Evolutionary conservation across 2,888 invertebrate species (phyloP).

Genomic region (Drosophila robusta): DNA sequence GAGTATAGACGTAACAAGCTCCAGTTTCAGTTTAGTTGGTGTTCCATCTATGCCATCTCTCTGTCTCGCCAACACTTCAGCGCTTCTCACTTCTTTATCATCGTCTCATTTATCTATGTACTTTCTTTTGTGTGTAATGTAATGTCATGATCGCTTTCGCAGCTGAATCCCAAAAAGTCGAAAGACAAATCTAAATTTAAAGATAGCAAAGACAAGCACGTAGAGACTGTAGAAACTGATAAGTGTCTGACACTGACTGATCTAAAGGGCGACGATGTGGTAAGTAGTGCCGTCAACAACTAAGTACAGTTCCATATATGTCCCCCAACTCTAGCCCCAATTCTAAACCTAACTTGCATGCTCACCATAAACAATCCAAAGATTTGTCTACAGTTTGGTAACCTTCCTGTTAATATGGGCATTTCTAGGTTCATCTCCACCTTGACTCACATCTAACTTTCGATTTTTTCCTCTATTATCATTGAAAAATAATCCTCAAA

Average conservation of each 20-base stretch:
- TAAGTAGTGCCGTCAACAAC: constrained; percentile 74
- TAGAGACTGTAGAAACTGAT: constrained; percentile 81
- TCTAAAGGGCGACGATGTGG: constrained; percentile 82
- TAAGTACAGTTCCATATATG: constrained; percentile 4
- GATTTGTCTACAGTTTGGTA: constrained; percentile 7
- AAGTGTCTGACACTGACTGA: constrained; percentile 82
- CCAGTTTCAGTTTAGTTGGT: constrained; percentile 18
- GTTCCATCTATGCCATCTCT: constrained; percentile 17
- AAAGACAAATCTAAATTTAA: constrained; percentile 81
- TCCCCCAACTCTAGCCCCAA: neutral
- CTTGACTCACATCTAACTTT: neutral
- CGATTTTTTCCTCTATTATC: neutral
- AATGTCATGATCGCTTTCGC: constrained; percentile 67
- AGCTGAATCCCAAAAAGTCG: constrained; percentile 73
- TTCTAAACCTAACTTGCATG: constrained; percentile 33
- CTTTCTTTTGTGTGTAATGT: constrained; percentile 61
- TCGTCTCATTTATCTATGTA: constrained; percentile 39
- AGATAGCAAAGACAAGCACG: constrained; percentile 71
- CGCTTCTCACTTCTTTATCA: constrained; percentile 19
- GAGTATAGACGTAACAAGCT: constrained; percentile 20
- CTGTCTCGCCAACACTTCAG: constrained; percentile 9
- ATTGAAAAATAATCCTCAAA: neutral
- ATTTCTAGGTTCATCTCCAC: neutral
- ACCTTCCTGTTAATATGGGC: neutral
- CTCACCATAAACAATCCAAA: constrained; percentile 16